A percentile compares a stretch with the other conserved stretches of the same genome.
These are phyloP conservation scores for Equus przewalskii DNA, from an alignment of 2,113 vertebrate genomes.

Conservation along the genomic window DNA sequence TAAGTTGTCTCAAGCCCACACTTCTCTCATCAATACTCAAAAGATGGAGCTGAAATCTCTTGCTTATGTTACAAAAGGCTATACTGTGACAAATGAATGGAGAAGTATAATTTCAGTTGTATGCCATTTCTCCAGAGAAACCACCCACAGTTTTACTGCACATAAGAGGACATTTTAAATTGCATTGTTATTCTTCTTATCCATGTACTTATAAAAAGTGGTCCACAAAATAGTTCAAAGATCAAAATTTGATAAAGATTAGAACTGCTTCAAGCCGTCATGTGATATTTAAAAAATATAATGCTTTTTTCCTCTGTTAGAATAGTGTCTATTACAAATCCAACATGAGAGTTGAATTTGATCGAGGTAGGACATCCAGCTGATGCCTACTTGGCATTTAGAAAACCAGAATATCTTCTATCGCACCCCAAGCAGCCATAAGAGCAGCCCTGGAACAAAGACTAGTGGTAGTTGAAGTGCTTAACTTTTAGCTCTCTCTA, in stretches of 20 bases:
- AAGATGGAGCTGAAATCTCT: not conserved
- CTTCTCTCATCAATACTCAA: not conserved
- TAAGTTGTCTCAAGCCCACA: not conserved
- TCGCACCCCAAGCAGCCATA: rapidly evolving
- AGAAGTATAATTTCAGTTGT: rapidly evolving
- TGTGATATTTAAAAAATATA: not conserved
- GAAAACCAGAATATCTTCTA: not conserved
- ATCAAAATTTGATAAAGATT: not conserved
- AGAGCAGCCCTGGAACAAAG: rapidly evolving
- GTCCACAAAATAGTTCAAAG: not conserved
- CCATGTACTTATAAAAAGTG: rapidly evolving
- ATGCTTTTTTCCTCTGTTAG: not conserved
- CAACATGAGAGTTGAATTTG: not conserved
- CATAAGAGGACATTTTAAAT: not conserved
- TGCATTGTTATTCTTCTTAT: not conserved
- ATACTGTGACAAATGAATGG: rapidly evolving
- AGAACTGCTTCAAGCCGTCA: not conserved
- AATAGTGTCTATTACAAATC: not conserved
- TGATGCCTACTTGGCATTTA: not conserved
- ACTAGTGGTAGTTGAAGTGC: rapidly evolving
- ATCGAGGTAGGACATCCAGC: not conserved
- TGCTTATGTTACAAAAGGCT: not conserved
- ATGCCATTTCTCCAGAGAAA: not conserved
- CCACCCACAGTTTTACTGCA: not conserved
- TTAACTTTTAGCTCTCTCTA: not conserved